phyloP scores from a whole-genome alignment of 2,888 invertebrate species.

The Limulus polyphemus region DNA sequence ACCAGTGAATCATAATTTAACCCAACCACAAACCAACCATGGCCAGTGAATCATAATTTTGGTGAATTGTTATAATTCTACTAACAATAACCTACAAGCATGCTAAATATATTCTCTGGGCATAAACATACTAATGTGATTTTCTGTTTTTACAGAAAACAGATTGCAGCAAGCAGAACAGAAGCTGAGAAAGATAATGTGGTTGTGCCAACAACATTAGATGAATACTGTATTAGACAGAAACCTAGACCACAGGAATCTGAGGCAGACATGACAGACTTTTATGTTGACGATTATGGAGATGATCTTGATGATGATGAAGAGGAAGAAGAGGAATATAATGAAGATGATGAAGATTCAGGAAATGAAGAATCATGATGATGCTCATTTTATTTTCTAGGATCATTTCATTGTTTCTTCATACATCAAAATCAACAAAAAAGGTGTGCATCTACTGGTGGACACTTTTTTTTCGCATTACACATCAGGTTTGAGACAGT shows the following conservation, averaged over 20 bases:
- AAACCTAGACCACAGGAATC: constrained; percentile 74
- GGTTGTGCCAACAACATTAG: constrained; percentile 88
- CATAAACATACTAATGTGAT: too few relatives aligned
- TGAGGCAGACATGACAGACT: constrained; percentile 80
- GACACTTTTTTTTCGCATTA: too few relatives aligned
- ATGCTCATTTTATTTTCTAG: neutral
- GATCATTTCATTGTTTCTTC: too few relatives aligned
- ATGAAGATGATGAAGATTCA: constrained; percentile 42
- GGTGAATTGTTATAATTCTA: too few relatives aligned
- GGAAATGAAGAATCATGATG: constrained; percentile 81
- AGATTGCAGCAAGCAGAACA: constrained; percentile 84
- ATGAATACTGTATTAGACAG: constrained; percentile 90
- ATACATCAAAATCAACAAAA: too few relatives aligned
- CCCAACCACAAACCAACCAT: too few relatives aligned
- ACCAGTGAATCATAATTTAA: too few relatives aligned
- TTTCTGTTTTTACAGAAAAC: constrained; percentile 54
- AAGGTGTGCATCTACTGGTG: too few relatives aligned
- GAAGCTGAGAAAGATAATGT: constrained; percentile 96
- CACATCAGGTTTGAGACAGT: too few relatives aligned
- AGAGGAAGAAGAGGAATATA: constrained; percentile 33
- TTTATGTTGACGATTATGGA: constrained; percentile 81
- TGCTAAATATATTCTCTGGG: too few relatives aligned
- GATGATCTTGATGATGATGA: constrained; percentile 55
- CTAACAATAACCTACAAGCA: too few relatives aligned
- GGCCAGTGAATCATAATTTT: too few relatives aligned